Conservation (phyloP, 1,140 invertebrate genomes). For the Drosophila jambulina region DNA sequence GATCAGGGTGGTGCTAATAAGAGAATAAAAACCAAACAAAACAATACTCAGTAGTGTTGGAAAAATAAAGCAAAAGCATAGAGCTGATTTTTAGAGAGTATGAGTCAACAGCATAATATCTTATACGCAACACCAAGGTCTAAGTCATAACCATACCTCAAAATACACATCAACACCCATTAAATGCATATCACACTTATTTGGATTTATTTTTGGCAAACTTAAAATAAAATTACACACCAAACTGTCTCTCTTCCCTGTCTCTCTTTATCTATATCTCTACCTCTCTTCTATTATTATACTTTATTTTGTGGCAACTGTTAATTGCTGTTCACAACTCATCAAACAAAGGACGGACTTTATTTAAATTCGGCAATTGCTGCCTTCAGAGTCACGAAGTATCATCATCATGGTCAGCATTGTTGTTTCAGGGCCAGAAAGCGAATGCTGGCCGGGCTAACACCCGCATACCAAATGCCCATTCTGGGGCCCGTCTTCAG, state of each 20-base stretch:
- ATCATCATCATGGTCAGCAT: constrained; percentile 32
- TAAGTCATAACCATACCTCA: neutral
- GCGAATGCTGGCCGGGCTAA: constrained; percentile 11
- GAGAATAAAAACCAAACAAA: too few species aligned
- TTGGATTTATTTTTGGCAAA: neutral
- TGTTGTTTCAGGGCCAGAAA: constrained; percentile 41
- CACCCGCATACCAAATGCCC: constrained; percentile 38
- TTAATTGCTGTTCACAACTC: constrained; percentile 41
- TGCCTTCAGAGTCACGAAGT: constrained; percentile 26
- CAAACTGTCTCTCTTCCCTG: neutral
- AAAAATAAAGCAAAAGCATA: neutral
- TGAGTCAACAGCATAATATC: neutral
- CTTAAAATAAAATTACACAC: neutral
- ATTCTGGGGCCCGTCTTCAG: constrained; percentile 17
- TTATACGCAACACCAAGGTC: neutral
- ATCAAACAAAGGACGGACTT: constrained; percentile 27
- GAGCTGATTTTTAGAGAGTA: neutral
- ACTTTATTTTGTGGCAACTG: neutral
- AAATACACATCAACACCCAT: neutral
- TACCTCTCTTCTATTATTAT: neutral
- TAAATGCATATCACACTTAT: constrained; percentile 5
- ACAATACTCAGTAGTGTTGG: neutral
- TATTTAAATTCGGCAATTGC: constrained; percentile 48
- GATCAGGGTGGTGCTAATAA: too few species aligned
- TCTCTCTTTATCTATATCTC: too few species aligned